phyloP scores from a whole-genome alignment of 2,888 invertebrate genomes.

The Arctia plantaginis region DNA sequence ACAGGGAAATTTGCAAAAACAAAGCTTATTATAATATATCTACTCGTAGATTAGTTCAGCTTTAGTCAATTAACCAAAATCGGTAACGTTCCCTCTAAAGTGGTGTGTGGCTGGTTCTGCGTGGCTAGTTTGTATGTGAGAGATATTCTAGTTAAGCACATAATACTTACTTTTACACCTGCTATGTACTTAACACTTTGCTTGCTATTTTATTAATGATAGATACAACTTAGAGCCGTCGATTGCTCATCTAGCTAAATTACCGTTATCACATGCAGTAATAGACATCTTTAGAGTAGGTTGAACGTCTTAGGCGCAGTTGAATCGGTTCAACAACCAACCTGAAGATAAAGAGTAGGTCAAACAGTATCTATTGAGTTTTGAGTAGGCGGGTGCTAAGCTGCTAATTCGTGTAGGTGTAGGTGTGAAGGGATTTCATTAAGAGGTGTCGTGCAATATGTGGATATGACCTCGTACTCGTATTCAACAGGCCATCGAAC shows the following conservation, averaged over 20 bases:
- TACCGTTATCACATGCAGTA: conserved; percentile 9
- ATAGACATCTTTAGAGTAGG: conserved; percentile 16
- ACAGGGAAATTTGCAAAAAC: not conserved
- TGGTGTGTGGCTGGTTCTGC: not conserved
- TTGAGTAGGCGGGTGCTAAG: conserved; percentile 40
- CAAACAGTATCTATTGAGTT: conserved; percentile 26
- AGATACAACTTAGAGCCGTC: not conserved
- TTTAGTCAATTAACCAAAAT: not conserved
- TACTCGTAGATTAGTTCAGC: not conserved
- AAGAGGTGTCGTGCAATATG: conserved; percentile 18
- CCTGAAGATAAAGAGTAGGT: conserved; percentile 27
- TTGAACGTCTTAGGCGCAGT: not conserved
- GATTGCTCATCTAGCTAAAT: not conserved
- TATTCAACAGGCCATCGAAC: not conserved
- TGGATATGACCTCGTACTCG: conserved; percentile 6
- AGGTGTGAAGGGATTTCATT: conserved; percentile 37
- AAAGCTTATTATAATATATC: not conserved
- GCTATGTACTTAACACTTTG: not conserved
- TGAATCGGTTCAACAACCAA: conserved; percentile 11
- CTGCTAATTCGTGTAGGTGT: conserved; percentile 41
- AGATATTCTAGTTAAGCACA: not conserved
- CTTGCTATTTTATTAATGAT: not conserved
- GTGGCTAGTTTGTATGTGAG: not conserved
- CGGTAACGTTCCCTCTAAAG: not conserved
- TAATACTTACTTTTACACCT: not conserved